Base-by-base conservation (phyloP, 2,888 invertebrate species). In the Spodoptera picta region DNA sequence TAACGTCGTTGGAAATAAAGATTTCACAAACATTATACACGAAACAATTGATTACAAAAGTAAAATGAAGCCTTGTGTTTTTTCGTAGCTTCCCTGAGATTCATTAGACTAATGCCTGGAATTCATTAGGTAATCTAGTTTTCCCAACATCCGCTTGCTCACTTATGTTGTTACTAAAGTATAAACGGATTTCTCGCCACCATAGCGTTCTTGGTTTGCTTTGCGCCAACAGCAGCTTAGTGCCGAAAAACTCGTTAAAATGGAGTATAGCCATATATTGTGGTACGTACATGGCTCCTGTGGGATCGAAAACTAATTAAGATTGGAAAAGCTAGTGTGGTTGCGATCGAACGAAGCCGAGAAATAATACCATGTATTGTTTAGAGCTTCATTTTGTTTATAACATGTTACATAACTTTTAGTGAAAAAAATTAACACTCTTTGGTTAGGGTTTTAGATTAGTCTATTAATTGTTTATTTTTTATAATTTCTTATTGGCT, bases 401-500 rank as follows among this genome's bases (percentile, higher is more conserved):
- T 68, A 73, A 73, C 62, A 82, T 78, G 81, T 80, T 27, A 68
- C 74, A 64, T 73, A 79, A 79, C 65, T 76, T 76, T 81, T 76
- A 27, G 3, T 27, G 4, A 27, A 27, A 27, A 3, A 27, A 27
- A 27, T 3, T 27, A 27, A 27, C 3, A 27, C 27, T 27, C 4
- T 27, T 27, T 27, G 27, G 27, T 27, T 5, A 3, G 5, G 27
- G 3, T 2, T 27, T 27, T 27, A 5, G 5, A 27, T 27, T 27
- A 27, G 3, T 27, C 27, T 27, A 27, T 27, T 27, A 3, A 4
- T 27, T 27, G 27, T 5, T 27, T 19, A 2, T 27, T 27, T 4
- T 27, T 4, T 27, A 27, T 27, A 27, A 27, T 4, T 27, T 27
- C 27, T 27, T 27, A 0, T 19, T 19, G 19, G 19, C 19, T 19